Base-by-base conservation (phyloP, 2,113 vertebrate genomes). In the Bettongia penicillata region DNA sequence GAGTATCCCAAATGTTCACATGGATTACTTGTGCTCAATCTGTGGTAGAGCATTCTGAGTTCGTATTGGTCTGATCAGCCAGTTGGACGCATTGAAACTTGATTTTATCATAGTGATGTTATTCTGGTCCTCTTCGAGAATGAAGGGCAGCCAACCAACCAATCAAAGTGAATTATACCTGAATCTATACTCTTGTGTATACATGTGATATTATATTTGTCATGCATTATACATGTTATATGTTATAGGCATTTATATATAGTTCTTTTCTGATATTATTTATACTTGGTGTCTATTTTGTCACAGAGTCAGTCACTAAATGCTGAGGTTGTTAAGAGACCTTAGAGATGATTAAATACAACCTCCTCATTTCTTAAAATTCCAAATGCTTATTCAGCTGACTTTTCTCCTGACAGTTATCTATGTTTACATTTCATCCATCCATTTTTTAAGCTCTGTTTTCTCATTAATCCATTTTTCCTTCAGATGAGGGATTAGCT, bases 281-380 rank as follows among this genome's bases (percentile, higher is more conserved):
- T 84, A n/a, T 84, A 84, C 68, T 84, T 84, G 68, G n/a, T 84
- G 43, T 84, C n/a, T 84, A 84, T 84, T 84, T 84, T 84, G 68
- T 84, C n/a, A 43, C 19, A 43, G 19, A 84, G 43, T 43, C 68
- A 84, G 68, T 84, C n/a, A 43, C n/a, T 84, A n/a, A 84, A 84
- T 43, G n/a, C 7, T 43, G 19, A 84, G 19, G 6, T n/a, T 43
- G 5, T 51, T 84, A 43, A 84, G 68, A 84, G n/a, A 43, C 37
- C 68, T 84, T 84, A 84, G 16, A 84, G n/a, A 84, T 84, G 16
- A 84, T 84, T 84, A 43, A 84, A 84, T 8, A 84, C 5, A 43
- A 84, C 2, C 19, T 23, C n/a, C n/a, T 43, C 68, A 43, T 77
- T n/a, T 77, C 68, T 84, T 84, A 43, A 43, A 84, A 43, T 84